Base-by-base conservation (phyloP, 2,797 vertebrate species). In the Synaphobranchus kaupii region DNA sequence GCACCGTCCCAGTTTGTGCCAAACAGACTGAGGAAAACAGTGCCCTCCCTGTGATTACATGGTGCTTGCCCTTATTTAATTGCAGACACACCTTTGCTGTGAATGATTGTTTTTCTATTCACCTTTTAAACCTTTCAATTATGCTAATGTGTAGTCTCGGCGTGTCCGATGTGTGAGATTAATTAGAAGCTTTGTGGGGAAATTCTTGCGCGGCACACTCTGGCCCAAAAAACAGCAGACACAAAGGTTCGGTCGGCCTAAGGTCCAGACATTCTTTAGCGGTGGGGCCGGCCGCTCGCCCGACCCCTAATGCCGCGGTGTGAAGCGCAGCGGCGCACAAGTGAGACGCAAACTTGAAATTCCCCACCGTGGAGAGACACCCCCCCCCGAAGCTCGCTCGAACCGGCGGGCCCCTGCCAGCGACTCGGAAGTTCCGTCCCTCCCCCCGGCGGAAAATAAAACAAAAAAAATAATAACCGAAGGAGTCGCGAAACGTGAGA, bases 321-420 rank as follows among this genome's bases (percentile, higher is more conserved):
- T 95, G 95, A 96, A 95, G 95, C 93, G 47, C 2, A 50, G 93
- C 93, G 93, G 91, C 90, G 92, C 93, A 91, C 93, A 94, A 94
- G 94, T 95, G 92, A 91, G 91, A 94, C 89, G 93, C 93, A 95
- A 96, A 96, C 93, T 94, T 94, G 93, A 96, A 94, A 95, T 95
- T 95, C 94, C 94, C 92, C 91, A 91, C 94, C 85, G 91, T 87
- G 91, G 90, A 76, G 89, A 93, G 9, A 13, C 52, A 10, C 52
- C 52, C 47, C 47, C 48, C 48, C 48, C 48, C 48, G 91, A 90
- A 95, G 93, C 89, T 90, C 94, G 92, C 93, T 92, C 93, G 94
- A 95, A 90, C 96, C 91, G 1, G 91, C 95, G 94, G 85, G 86
- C 85, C 86, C 54, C 93, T 96, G 95, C 94, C 93, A 95, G 93